Percentiles rank a stretch among this genome's conserved stretches.
Conservation (phyloP, 2,888 invertebrate species). For the Idaea aversata region DNA sequence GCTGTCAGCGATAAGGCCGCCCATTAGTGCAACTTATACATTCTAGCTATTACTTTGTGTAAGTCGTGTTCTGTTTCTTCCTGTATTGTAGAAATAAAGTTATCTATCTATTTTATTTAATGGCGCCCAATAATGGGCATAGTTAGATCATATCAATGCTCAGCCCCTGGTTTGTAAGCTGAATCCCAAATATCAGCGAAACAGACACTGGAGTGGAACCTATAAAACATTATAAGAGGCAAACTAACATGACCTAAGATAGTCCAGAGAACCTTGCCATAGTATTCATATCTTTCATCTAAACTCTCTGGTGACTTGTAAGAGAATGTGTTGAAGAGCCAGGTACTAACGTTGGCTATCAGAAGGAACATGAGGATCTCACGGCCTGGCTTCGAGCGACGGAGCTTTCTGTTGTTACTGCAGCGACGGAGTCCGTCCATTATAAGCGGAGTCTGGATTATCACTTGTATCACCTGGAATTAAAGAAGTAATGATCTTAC, state of each 20-base stretch:
- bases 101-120: too few species aligned
- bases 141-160: conserved; percentile 44
- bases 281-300: conserved; percentile 82
- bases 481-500: background rate
- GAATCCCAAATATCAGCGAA: conserved; percentile 89
- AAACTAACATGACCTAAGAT: conserved; percentile 86
- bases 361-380: conserved; percentile 88
- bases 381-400: conserved; percentile 85
- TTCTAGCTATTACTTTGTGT: too few species aligned
- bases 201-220: conserved; percentile 89
- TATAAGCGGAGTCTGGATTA: conserved; percentile 87
- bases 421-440: conserved; percentile 88
- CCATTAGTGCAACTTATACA: too few species aligned
- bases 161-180: conserved; percentile 82
- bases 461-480: conserved; percentile 83
- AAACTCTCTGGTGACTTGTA: conserved; percentile 74
- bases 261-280: conserved; percentile 86
- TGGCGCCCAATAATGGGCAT: background rate
- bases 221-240: conserved; percentile 88
- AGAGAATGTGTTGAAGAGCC: conserved; percentile 87
- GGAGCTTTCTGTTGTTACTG: conserved; percentile 82
- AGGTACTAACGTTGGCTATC: conserved; percentile 87
- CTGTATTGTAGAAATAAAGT: too few species aligned
- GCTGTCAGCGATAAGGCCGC: too few species aligned
- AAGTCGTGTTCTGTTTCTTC: too few species aligned